Percentiles rank a stretch among this genome's conserved stretches.
These are phyloP conservation scores for Suricata suricatta DNA, from an alignment of 2,113 vertebrate species.

Conservation along the genomic window DNA sequence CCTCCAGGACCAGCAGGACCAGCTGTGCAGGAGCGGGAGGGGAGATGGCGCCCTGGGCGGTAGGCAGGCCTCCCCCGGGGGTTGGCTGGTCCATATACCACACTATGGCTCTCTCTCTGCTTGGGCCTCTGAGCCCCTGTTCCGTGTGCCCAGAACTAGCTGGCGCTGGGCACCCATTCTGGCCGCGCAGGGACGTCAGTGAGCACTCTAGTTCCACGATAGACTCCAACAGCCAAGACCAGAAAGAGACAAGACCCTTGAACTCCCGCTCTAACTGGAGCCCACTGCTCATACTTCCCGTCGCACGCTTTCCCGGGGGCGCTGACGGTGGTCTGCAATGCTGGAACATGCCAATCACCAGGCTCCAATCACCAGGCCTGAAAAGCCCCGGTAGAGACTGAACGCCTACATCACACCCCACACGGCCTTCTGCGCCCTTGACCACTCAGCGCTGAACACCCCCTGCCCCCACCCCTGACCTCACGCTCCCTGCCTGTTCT, in stretches of 20 bases:
- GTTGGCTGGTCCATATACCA: not conserved
- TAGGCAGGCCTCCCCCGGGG: not conserved
- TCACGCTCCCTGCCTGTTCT: not conserved
- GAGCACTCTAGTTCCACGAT: not conserved
- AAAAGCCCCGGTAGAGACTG: not conserved
- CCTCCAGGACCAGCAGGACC: not conserved
- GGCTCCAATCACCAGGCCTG: not conserved
- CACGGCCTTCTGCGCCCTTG: not conserved
- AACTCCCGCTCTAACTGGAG: not conserved
- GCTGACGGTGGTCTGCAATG: not conserved
- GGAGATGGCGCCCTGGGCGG: rapidly evolving
- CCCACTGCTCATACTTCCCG: not conserved
- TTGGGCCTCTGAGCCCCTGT: too few relatives aligned
- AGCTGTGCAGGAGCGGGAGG: not conserved
- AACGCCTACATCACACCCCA: not conserved
- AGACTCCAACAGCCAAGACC: not conserved
- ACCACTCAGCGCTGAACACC: not conserved
- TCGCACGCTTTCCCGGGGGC: not conserved
- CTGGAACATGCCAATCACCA: not conserved
- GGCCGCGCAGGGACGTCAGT: not conserved
- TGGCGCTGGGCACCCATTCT: not conserved
- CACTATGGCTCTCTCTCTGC: rapidly evolving
- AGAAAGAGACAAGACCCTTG: not conserved
- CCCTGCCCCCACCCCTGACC: not conserved
- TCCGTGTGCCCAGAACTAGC: not conserved